Base-by-base conservation (phyloP, 2,888 invertebrate genomes). In the Thyatira batis region DNA sequence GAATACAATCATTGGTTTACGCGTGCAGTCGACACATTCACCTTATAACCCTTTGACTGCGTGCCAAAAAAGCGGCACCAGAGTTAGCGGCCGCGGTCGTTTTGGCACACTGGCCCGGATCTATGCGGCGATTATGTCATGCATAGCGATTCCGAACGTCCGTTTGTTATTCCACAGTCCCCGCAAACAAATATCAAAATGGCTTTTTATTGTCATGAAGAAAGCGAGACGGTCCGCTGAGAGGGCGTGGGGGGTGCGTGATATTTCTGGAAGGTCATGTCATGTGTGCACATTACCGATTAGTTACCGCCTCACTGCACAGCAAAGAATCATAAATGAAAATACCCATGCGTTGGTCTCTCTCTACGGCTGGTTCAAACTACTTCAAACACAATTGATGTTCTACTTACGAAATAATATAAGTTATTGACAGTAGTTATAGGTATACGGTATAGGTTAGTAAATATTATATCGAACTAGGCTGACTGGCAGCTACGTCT, bases 111-210 rank as follows among this genome's bases (percentile, higher is more conserved):
- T 82, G 78, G 84, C 82, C 84, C 85, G 89, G 87, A 89, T 90
- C 87, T 82, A 85, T 82, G 71, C 67, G 78, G 86, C 80, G 90
- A 88, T 92, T 91, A 89, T 91, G 90, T 92, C 91, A 92, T 88
- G 84, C 85, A 78, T 74, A 78, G 77, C 80, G 74, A 82, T 85
- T 81, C 73, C 71, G 71, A 79, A 78, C 73, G 69, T 74, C 75
- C 75, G 80, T 85, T 82, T 83, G 75, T 84, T 87, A 79, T 84
- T 82, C 77, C 73, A 75, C 78, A 71, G 72, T 78, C 74, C 63
- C 62, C 69, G 62, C 71, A 71, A 76, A 78, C 76, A 76, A 76
- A 81, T 73, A 79, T 76, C 57, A 65, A 70, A 80, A 75, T 79
- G 69, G 68, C 69, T 70, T 78, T 82, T 81, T 80, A 80, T 80